These are phyloP conservation scores for Kryptolebias marmoratus DNA, from an alignment of 2,113 vertebrate genomes.

Conservation along the genomic window DNA sequence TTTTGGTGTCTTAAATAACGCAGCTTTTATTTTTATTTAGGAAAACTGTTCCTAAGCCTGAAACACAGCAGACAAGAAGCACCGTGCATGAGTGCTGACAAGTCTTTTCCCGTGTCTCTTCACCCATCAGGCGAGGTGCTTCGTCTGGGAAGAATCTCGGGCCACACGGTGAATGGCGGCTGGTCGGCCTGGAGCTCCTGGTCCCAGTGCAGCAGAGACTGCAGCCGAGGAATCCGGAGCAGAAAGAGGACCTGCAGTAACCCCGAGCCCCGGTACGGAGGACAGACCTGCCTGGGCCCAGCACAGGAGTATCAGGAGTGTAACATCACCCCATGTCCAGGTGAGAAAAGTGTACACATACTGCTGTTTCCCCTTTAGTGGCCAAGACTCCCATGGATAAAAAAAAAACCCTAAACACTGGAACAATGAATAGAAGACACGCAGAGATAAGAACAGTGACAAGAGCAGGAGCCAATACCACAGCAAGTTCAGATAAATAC, in stretches of 20 bases:
- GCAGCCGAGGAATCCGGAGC: conserved; percentile 91
- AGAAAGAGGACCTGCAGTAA: conserved; percentile 92
- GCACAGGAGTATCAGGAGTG: conserved; percentile 96
- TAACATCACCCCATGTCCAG: conserved; percentile 94
- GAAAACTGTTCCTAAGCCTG: no score
- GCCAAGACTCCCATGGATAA: neutral
- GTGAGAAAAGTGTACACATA: conserved; percentile 69
- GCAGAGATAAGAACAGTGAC: conserved; percentile 5
- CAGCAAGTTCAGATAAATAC: conserved; percentile 21
- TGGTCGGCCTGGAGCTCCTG: conserved; percentile 94
- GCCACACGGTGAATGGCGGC: conserved; percentile 89
- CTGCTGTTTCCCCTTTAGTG: neutral
- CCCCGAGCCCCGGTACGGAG: conserved; percentile 91
- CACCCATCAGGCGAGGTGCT: conserved; percentile 86
- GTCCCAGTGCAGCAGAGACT: conserved; percentile 97
- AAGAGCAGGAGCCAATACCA: conserved; percentile 13
- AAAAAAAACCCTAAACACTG: neutral
- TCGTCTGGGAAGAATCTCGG: conserved; percentile 86
- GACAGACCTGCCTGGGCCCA: conserved; percentile 88
- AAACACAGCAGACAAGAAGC: neutral
- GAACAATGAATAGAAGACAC: neutral
- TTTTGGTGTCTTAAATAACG: neutral
- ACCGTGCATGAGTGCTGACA: neutral
- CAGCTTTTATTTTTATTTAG: neutral
- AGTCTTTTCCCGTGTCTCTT: neutral